Evolutionary conservation across 2,888 invertebrate species (phyloP), one percentile per base, ranked within the genome.

Genomic region (Matsumyia berberina): DNA sequence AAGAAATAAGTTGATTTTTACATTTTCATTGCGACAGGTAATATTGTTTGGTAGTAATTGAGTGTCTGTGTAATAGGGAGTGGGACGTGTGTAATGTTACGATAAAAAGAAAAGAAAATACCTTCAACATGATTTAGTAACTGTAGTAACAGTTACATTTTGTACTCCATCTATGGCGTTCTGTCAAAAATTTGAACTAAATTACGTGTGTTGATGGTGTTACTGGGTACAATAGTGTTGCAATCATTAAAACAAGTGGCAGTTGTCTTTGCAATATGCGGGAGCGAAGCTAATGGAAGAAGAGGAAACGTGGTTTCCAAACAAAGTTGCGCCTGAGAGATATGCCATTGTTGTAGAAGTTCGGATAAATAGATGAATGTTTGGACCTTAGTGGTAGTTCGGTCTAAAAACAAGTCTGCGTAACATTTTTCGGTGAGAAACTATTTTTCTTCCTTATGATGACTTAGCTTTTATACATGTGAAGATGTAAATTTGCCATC

Each of bases 11-110:
- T 55, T 11, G 67, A 49, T 53, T 53, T 42, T 74, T 64, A 51
- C n/a, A 24, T 69, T 49, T 77, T 73, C 46, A 79, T 66, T 42
- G 78, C 73, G 82, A 72, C 67, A 42, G 78, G 72, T 73, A 79
- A 74, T 80, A 70, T 85, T 69, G 67, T 70, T 55, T 69, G 55
- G 60, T 53, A 55, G 33, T 0, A 57, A 19, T 0, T 3, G 3
- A 19, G 7, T 39, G 37, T 24, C n/a, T 39, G 19, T 37, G 57
- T 39, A 4, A 24, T 39, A 39, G 19, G 19, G 19, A 37, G 57
- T 39, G 17, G n/a, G 7, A 57, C 37, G 9, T 37, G 19, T 19
- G 35, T 19, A 19, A 37, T 57, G 33, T 55, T n/a, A 12, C 15
- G 33, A 53, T 53, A 31, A 15, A 7, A 53, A 12, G 24, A 49